phyloP scores from a whole-genome alignment of 1,140 invertebrate species.

The Drosophila pallidifrons region DNA sequence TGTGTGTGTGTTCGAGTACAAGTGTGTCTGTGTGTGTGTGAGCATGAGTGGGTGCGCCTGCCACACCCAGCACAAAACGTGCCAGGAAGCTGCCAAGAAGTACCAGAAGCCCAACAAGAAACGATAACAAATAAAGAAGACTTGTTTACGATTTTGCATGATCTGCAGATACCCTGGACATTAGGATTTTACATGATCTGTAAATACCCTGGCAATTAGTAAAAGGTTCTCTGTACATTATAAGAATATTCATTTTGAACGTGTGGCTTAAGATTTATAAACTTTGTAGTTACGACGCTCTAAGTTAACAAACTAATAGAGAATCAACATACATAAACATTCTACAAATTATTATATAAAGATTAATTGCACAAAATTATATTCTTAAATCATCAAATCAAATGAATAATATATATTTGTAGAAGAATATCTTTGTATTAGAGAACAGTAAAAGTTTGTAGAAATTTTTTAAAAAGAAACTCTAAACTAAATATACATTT shows the following conservation, averaged over 20 bases:
- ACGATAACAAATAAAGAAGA: conserved; percentile 44
- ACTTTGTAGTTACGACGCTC: not conserved
- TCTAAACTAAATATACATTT: too few species aligned
- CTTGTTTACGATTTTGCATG: not conserved
- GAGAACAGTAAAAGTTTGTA: too few species aligned
- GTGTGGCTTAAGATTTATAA: too few species aligned
- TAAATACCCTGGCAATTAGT: conserved; percentile 9
- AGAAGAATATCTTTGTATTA: too few species aligned
- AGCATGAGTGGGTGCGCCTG: conserved; percentile 43
- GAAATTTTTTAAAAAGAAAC: too few species aligned
- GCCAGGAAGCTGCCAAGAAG: conserved; percentile 61
- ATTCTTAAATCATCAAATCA: too few species aligned
- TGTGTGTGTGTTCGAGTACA: conserved; percentile 8
- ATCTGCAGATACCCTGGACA: conserved; percentile 16
- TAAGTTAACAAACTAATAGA: not conserved
- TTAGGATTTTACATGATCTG: not conserved
- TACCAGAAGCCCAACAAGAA: conserved; percentile 54
- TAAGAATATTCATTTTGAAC: not conserved
- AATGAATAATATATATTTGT: too few species aligned
- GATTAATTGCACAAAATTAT: too few species aligned
- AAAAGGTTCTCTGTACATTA: not conserved
- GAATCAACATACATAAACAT: not conserved
- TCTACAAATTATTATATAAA: too few species aligned
- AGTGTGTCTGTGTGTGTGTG: conserved; percentile 26
- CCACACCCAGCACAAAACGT: conserved; percentile 68